These are phyloP conservation scores for Leucophora obtusa DNA, from an alignment of 2,888 invertebrate genomes.

Conservation along the genomic window DNA sequence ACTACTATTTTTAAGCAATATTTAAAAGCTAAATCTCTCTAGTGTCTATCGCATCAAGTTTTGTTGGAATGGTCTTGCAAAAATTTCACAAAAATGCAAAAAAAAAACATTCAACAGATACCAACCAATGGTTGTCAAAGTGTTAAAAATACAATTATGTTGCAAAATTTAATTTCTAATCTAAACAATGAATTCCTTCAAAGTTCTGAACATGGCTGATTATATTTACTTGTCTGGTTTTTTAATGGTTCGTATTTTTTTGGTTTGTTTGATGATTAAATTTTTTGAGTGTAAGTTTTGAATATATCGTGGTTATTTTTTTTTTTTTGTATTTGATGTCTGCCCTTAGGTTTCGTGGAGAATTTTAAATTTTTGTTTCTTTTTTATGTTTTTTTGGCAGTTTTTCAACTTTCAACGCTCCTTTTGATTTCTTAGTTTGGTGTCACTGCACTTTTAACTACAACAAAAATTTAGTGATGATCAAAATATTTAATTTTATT, in stretches of 20 bases:
- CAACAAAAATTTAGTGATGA: neutral
- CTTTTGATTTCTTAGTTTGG: conserved; percentile 20
- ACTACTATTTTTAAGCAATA: too few relatives aligned
- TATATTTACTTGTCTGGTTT: conserved; percentile 9
- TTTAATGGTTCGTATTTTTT: conserved; percentile 8
- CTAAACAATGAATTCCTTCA: neutral
- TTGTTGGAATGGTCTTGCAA: too few relatives aligned
- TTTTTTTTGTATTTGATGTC: conserved; percentile 30
- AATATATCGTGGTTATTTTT: conserved; percentile 28
- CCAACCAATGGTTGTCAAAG: too few relatives aligned
- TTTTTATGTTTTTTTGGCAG: conserved; percentile 29
- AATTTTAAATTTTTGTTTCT: conserved; percentile 39
- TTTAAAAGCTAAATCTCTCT: too few relatives aligned
- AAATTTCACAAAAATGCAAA: too few relatives aligned
- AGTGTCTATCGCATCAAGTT: too few relatives aligned
- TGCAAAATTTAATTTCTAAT: too few relatives aligned
- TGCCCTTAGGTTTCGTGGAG: conserved; percentile 38
- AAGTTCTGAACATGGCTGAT: neutral
- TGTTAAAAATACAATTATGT: too few relatives aligned
- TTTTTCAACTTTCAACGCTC: conserved; percentile 13
- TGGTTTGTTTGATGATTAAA: conserved; percentile 11
- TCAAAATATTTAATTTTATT: conserved; percentile 1
- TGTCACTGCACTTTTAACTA: conserved; percentile 61
- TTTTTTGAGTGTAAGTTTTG: conserved; percentile 34
- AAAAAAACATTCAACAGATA: too few relatives aligned